A percentile compares a stretch with the other conserved stretches of the same genome.
Conservation (phyloP, 2,797 vertebrate species). For the Poeciliopsis gracilis region DNA sequence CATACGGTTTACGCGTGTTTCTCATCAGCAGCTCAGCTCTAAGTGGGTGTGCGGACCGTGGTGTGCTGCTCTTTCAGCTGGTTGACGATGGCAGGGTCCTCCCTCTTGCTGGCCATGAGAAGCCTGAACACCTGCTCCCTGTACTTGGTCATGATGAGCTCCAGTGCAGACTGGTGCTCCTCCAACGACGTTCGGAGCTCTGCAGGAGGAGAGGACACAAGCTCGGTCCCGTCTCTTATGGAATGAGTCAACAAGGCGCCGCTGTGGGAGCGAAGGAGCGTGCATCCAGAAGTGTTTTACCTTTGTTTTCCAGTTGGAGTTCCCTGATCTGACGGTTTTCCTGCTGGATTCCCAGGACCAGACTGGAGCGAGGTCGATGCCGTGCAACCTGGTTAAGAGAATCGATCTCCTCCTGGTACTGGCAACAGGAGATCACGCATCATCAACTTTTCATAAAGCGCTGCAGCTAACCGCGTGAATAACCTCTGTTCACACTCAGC, state of each 20-base stretch:
- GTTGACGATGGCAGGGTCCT: slow-evolving; percentile 90
- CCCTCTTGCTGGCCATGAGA: slow-evolving; percentile 95
- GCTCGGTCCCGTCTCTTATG: not conserved
- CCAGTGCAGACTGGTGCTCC: slow-evolving; percentile 97
- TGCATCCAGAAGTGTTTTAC: slow-evolving; percentile 45
- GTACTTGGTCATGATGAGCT: slow-evolving; percentile 99
- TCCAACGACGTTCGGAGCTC: slow-evolving; percentile 94
- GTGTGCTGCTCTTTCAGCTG: slow-evolving; percentile 97
- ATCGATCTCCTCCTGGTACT: slow-evolving; percentile 99
- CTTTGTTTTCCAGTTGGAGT: slow-evolving; percentile 97
- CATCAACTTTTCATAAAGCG: too few relatives aligned
- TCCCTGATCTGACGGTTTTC: slow-evolving; percentile 98
- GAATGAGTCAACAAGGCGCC: not conserved
- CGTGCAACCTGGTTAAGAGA: slow-evolving; percentile 95
- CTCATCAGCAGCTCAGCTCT: not conserved
- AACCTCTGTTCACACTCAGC: not conserved
- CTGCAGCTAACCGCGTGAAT: not conserved
- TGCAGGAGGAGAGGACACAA: slow-evolving; percentile 55
- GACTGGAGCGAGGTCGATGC: slow-evolving; percentile 93
- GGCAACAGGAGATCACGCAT: slow-evolving; percentile 32
- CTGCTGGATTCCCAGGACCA: slow-evolving; percentile 97
- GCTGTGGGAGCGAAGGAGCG: not conserved
- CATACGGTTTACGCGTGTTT: not conserved
- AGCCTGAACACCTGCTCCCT: slow-evolving; percentile 96
- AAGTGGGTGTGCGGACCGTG: slow-evolving; percentile 78